These are phyloP conservation scores for Lacerta bilineata DNA, from an alignment of 2,797 vertebrate species.

Conservation along the genomic window DNA sequence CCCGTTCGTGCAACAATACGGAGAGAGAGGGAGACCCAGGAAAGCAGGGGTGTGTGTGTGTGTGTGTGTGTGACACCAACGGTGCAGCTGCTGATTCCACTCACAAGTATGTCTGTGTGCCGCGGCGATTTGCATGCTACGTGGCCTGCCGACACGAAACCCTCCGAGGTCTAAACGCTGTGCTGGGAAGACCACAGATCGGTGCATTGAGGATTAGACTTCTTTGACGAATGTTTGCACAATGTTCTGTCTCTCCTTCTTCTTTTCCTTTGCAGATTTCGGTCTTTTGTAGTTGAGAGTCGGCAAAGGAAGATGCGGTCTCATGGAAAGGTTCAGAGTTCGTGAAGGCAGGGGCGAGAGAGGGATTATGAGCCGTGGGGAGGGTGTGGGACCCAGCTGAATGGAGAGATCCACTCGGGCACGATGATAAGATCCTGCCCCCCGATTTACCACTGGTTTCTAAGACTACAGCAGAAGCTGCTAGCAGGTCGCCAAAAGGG, in stretches of 20 bases:
- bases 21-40: slow-evolving; percentile 44
- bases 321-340: not conserved
- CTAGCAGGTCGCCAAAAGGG: not conserved
- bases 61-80: accelerated
- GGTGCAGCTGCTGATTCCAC: not conserved
- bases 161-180: slow-evolving; percentile 40
- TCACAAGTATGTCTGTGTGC: accelerated
- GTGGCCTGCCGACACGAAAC: slow-evolving; percentile 26
- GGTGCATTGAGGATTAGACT: not conserved
- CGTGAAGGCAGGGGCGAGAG: not conserved
- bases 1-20: not conserved
- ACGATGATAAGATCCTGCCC: not conserved
- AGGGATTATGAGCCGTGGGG: not conserved
- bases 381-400: not conserved
- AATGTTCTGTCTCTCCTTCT: not conserved
- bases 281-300: not conserved
- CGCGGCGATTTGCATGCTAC: slow-evolving; percentile 31
- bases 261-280: not conserved
- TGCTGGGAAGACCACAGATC: slow-evolving; percentile 3
- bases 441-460: not conserved
- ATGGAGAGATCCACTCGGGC: not conserved
- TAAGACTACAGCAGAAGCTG: not conserved
- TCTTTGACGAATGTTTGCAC: slow-evolving; percentile 4
- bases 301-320: slow-evolving; percentile 2
- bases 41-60: no score